Evolutionary conservation across 2,888 invertebrate genomes (phyloP), one percentile per base, ranked within the genome.

Genomic region (Limnephilus auricula): DNA sequence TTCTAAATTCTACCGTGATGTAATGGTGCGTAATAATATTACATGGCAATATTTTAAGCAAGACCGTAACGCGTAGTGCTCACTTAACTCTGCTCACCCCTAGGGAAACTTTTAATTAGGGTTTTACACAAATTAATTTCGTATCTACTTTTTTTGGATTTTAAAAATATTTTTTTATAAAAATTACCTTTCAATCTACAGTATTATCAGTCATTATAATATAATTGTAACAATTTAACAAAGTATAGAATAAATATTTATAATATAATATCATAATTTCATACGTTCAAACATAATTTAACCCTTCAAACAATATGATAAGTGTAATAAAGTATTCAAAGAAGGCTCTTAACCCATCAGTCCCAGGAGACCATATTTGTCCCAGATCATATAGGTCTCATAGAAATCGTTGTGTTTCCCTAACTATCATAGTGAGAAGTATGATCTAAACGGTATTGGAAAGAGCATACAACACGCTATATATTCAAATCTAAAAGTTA

Each of bases 11-110:
- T 25, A 65, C 25, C 25, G 25, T n/a, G 25, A 65, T 65, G 65
- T n/a, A 9, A 65, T 65, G 25, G 25, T 50, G 4, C 50, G 6
- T 25, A 65, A 25, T n/a, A 65, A 65, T 9, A n/a, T 65, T 65
- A 65, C 65, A 65, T 65, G 65, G 65, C 65, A 65, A 65, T 65
- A 65, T 65, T 65, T 65, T n/a, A n/a, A 65, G 65, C 65, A n/a
- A 65, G n/a, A 65, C n/a, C n/a, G 65, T 6, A 65, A 65, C 9
- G 18, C n/a, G 9, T n/a, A 65, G 65, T 9, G 65, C 65, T n/a
- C 9, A n/a, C 65, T 65, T 25, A 25, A 2, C 65, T 65, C 65
- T 65, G 65, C 25, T 9, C 9, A 65, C n/a, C 9, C 65, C 25
- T 25, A n/a, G 65, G 25, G 65, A n/a, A 50, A 2, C 65, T 65